Conservation (phyloP, 1,140 invertebrate genomes). For the Drosophila arizonae region DNA sequence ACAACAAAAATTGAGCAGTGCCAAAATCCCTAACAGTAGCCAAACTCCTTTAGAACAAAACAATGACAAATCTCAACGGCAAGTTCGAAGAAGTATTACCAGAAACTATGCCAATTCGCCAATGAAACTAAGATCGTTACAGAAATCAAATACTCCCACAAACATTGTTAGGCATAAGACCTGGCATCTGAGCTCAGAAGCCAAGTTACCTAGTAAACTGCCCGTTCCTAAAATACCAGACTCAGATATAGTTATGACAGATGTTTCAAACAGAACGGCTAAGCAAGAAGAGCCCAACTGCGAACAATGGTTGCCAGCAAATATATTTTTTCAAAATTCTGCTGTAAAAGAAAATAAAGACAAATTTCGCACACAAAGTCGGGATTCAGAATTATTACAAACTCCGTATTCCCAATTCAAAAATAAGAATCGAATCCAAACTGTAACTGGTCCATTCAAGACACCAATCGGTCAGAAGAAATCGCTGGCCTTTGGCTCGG, state of each 20-base stretch:
- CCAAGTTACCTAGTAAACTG: slow-evolving; percentile 1
- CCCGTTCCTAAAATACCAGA: slow-evolving; percentile 1
- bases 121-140: neutral
- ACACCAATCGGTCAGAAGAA: slow-evolving; percentile 37
- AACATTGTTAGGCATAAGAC: slow-evolving; percentile 41
- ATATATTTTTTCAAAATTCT: slow-evolving; percentile 22
- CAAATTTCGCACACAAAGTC: neutral
- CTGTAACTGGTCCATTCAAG: slow-evolving; percentile 1
- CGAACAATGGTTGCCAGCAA: slow-evolving; percentile 33
- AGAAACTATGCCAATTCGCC: neutral
- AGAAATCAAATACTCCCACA: neutral
- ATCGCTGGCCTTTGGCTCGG: slow-evolving; percentile 19
- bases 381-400: neutral
- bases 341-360: neutral
- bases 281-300: neutral
- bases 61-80: neutral
- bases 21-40: neutral
- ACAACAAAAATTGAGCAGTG: neutral
- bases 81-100: slow-evolving; percentile 1
- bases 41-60: neutral
- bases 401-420: slow-evolving; percentile 7
- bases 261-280: slow-evolving; percentile 22
- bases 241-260: slow-evolving; percentile 19
- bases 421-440: slow-evolving; percentile 1
- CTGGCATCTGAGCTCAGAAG: slow-evolving; percentile 54